A percentile compares a stretch with the other conserved stretches of the same genome.
Conservation (phyloP, 2,113 vertebrate genomes). For the Ciconia boyciana region DNA sequence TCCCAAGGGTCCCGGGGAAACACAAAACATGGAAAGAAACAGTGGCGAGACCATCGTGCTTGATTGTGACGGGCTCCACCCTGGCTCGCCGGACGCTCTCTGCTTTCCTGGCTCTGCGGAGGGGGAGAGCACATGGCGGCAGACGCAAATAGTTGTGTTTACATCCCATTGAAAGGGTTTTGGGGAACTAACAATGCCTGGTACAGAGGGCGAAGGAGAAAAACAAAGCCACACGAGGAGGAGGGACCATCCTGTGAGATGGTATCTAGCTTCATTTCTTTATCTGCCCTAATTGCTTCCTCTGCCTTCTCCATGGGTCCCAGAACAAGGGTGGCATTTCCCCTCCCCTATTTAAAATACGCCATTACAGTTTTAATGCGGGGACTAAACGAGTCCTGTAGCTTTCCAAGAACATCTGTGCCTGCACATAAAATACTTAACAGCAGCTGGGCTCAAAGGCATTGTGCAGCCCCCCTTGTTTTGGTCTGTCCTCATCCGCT, state of each 20-base stretch:
- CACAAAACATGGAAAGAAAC: conserved; percentile 55
- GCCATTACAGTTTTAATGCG: neutral
- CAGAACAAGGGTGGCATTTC: neutral
- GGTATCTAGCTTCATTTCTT: conserved; percentile 23
- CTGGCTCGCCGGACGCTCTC: conserved; percentile 19
- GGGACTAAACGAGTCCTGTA: neutral
- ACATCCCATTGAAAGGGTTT: conserved; percentile 50
- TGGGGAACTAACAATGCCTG: conserved; percentile 50
- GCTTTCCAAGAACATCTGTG: conserved; percentile 13
- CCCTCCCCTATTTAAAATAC: neutral
- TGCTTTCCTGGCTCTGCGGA: neutral
- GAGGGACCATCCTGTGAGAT: conserved; percentile 49
- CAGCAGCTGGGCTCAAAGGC: neutral
- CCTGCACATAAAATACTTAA: neutral
- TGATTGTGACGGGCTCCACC: conserved; percentile 43
- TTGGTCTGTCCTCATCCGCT: neutral
- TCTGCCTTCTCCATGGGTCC: neutral
- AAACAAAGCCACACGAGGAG: conserved; percentile 50
- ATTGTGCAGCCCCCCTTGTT: rapidly evolving
- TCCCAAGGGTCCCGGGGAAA: conserved; percentile 35
- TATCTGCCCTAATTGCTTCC: conserved; percentile 44
- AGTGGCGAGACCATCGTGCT: neutral
- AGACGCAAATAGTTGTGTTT: conserved; percentile 40
- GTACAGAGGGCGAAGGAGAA: neutral
- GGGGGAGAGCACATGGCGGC: neutral